Base-by-base conservation (phyloP, 2,888 invertebrate genomes). In the Laspeyria flexula region DNA sequence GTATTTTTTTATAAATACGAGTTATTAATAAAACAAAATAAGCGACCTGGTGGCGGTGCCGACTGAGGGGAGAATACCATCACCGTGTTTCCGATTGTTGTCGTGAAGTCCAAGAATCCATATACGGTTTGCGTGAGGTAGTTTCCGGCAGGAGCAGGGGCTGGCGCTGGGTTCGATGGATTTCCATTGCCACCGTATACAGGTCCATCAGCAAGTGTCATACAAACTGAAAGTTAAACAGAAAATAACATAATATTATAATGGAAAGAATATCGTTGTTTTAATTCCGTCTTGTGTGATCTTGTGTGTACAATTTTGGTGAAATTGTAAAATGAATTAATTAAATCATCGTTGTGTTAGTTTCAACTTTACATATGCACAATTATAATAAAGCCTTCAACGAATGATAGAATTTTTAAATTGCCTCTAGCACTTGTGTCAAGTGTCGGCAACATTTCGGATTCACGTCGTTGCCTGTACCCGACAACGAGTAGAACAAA, bases 11-110 rank as follows among this genome's bases (percentile, higher is more conserved):
- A n/a, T n/a, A n/a, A n/a, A n/a, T n/a, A n/a, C 5, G 5, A 21
- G 2, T 21, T 3, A 21, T 5, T 2, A 21, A 21, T 21, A 21
- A 3, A 21, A 21, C 21, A 21, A 21, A n/a, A 18, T 10, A n/a
- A 33, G 5, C 2, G 16, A 95, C 96, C 95, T 91, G 95, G 93
- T 80, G 94, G 87, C 15, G 96, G 95, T 16, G 95, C 95, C 72
- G 96, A 97, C 72, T 97, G 96, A 0, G 98, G 98, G 0, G 97
- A 98, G 86, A 98, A 98, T 27, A 98, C 96, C 97, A 98, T 98
- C 43, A 98, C 96, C 10, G 98, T 98, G 83, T 97, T 97, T 57
- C 97, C 98, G 74, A 98, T 97, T 2, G 97, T 98, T 0, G 98
- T 98, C 43, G 97, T 97, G 85, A 98, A 98, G 88, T 98, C 98